A percentile compares a stretch with the other conserved stretches of the same genome.
phyloP scores from a whole-genome alignment of 2,888 invertebrate species.

The Eupithecia subfuscata region DNA sequence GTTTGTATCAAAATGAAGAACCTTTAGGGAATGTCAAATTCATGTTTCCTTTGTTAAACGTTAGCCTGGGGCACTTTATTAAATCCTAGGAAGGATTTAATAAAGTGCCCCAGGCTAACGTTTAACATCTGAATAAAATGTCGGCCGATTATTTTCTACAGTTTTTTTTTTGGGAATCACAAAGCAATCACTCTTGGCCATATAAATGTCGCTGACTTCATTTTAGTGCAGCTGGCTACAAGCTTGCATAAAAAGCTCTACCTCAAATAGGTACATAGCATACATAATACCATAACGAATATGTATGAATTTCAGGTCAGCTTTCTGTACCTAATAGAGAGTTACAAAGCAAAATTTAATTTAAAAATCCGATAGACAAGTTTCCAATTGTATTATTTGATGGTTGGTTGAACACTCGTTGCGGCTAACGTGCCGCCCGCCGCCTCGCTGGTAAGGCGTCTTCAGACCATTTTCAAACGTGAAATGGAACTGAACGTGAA shows the following conservation, averaged over 20 bases:
- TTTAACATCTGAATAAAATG: not conserved
- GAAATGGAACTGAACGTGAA: not conserved
- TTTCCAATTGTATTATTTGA: slow-evolving; percentile 34
- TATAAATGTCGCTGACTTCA: not conserved
- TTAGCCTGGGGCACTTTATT: slow-evolving; percentile 4
- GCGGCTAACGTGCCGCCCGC: not conserved
- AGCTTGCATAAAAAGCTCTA: not conserved
- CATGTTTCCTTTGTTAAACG: slow-evolving; percentile 22
- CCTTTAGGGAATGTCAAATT: slow-evolving; percentile 35
- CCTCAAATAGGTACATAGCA: not conserved
- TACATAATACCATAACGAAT: not conserved
- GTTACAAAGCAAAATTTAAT: slow-evolving; percentile 11
- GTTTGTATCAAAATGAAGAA: slow-evolving; percentile 17
- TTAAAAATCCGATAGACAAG: slow-evolving; percentile 11
- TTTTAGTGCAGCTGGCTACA: not conserved
- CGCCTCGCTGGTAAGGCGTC: not conserved
- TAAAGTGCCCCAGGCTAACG: slow-evolving; percentile 1
- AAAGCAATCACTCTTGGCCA: not conserved
- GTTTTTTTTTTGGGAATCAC: not conserved
- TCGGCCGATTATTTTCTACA: not conserved
- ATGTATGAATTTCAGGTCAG: not conserved
- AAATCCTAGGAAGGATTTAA: slow-evolving; percentile 14
- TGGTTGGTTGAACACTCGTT: slow-evolving; percentile 45
- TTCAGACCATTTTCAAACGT: not conserved
- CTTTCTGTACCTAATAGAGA: not conserved